Evolutionary conservation across 1,140 invertebrate species (phyloP).

Genomic region (Mizuhopecten yessoensis): DNA sequence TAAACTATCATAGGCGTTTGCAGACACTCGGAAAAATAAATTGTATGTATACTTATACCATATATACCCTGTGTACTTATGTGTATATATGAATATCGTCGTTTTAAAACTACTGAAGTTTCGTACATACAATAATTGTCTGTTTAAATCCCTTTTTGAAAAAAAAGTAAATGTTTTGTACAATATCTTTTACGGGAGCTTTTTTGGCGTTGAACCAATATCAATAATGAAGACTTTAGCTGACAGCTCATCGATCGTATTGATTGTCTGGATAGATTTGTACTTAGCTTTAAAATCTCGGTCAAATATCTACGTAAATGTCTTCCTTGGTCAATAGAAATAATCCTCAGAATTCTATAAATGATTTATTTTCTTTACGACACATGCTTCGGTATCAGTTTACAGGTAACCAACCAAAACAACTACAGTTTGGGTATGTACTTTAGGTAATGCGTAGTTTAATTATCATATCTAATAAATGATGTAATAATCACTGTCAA

Average conservation of each 20-base stretch:
- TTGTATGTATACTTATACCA: not conserved
- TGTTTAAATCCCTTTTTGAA: not conserved
- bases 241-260: not conserved
- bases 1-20: too few species aligned
- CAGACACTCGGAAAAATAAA: not conserved
- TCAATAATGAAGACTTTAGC: not conserved
- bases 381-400: too few species aligned
- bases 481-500: too few species aligned
- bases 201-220: not conserved
- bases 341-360: too few species aligned
- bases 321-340: too few species aligned
- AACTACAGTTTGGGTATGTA: too few species aligned
- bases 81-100: not conserved
- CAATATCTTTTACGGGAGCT: too few species aligned
- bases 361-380: too few species aligned
- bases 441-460: too few species aligned
- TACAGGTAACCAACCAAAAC: too few species aligned
- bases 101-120: not conserved
- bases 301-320: not conserved
- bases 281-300: not conserved
- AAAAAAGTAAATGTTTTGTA: not conserved
- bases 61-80: not conserved
- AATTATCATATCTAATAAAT: too few species aligned
- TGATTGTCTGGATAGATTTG: not conserved
- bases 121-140: not conserved